Conservation (phyloP, 2,797 vertebrate species). For the Girardinus metallicus region DNA sequence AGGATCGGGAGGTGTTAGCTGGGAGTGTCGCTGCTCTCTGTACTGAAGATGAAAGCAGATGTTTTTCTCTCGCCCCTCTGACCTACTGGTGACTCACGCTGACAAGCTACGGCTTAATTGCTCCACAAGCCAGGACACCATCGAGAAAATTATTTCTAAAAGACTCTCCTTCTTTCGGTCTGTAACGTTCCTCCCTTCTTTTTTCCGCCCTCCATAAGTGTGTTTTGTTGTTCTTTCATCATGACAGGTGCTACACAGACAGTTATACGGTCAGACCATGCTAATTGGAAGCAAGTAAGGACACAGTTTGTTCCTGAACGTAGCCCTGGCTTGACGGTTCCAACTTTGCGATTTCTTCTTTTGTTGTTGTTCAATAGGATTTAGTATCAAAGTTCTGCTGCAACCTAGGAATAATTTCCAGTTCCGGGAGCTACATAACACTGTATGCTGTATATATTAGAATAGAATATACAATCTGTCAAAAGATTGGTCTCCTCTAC, state of each 20-base stretch:
- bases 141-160: not conserved
- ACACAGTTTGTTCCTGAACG: constrained; percentile 44
- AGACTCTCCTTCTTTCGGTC: not conserved
- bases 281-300: constrained; percentile 55
- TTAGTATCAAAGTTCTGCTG: constrained; percentile 1
- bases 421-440: not conserved
- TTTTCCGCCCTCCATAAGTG: not conserved
- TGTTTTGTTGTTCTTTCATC: constrained; percentile 1
- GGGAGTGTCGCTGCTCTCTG: constrained; percentile 31
- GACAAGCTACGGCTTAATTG: constrained; percentile 10
- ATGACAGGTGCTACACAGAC: constrained; percentile 35
- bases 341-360: constrained; percentile 23
- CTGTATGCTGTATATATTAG: not conserved
- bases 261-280: constrained; percentile 38
- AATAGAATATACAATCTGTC: too few relatives aligned
- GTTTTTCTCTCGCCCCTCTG: constrained; percentile 15
- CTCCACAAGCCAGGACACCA: not conserved
- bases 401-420: not conserved
- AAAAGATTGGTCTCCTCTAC: too few relatives aligned
- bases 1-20: not conserved
- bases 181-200: not conserved
- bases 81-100: constrained; percentile 60
- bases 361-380: not conserved
- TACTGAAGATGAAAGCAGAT: constrained; percentile 41
- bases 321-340: constrained; percentile 14